Percentiles rank a stretch among this genome's conserved stretches.
phyloP scores from a whole-genome alignment of 2,888 invertebrate species.

The Latrodectus hesperus region DNA sequence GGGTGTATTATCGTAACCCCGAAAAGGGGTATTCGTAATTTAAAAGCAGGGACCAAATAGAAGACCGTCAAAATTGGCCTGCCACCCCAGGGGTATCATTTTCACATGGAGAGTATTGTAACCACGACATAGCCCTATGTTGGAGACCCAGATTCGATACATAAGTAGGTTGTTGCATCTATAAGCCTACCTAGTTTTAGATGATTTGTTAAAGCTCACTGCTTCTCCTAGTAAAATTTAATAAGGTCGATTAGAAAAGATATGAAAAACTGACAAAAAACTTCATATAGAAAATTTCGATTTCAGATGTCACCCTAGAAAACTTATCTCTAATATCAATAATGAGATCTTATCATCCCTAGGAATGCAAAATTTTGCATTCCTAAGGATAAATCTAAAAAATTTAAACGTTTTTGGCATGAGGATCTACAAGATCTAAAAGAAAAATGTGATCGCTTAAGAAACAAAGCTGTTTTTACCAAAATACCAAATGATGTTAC shows the following conservation, averaged over 20 bases:
- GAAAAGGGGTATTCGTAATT: too few relatives aligned
- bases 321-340: conserved; percentile 3
- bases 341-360: background rate
- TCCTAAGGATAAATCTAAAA: conserved; percentile 12
- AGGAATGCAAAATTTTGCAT: background rate
- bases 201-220: background rate
- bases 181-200: background rate
- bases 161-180: background rate
- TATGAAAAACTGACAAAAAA: background rate
- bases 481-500: background rate
- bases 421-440: background rate
- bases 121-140: background rate
- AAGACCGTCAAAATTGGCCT: too few relatives aligned
- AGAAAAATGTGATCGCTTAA: background rate
- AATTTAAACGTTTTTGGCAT: conserved; percentile 4
- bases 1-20: too few relatives aligned
- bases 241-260: background rate
- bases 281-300: background rate
- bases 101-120: too few relatives aligned
- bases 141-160: background rate
- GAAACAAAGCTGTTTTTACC: background rate
- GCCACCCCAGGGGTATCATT: too few relatives aligned
- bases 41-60: too few relatives aligned
- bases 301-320: background rate
- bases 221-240: background rate